phyloP scores from a whole-genome alignment of 2,888 invertebrate genomes.

The Luffia ferchaultella region DNA sequence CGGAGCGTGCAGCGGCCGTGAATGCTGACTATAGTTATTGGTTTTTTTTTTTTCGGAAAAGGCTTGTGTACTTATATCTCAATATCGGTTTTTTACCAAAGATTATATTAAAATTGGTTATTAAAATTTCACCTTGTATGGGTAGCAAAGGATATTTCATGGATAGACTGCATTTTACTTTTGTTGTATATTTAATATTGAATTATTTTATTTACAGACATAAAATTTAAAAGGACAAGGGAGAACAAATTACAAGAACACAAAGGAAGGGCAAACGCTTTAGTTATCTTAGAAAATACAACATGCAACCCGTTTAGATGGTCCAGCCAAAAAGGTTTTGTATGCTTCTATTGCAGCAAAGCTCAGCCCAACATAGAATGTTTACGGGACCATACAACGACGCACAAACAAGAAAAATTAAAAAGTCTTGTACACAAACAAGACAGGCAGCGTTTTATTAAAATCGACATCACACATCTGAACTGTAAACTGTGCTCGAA shows the following conservation, averaged over 20 bases:
- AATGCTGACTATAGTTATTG: too few relatives aligned
- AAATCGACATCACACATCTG: constrained; percentile 4
- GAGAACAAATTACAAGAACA: background rate
- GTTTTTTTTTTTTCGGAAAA: too few relatives aligned
- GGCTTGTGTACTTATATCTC: too few relatives aligned
- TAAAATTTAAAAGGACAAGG: background rate
- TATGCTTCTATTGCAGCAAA: constrained; percentile 3
- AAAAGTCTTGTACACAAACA: background rate
- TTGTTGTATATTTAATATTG: too few relatives aligned
- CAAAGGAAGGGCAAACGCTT: background rate
- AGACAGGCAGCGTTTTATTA: background rate
- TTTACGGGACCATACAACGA: background rate
- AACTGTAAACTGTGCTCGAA: constrained; percentile 1
- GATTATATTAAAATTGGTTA: too few relatives aligned
- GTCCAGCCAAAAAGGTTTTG: background rate
- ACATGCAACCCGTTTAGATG: constrained; percentile 1
- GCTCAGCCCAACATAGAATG: background rate
- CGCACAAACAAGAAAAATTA: background rate
- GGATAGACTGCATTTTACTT: too few relatives aligned
- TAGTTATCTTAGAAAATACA: background rate
- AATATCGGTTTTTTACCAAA: too few relatives aligned
- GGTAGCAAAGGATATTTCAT: too few relatives aligned
- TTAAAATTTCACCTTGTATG: too few relatives aligned
- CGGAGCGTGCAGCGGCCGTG: too few relatives aligned
- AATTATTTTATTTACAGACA: too few relatives aligned